Conservation (phyloP, 1,140 invertebrate species). For the Halotydeus destructor region DNA sequence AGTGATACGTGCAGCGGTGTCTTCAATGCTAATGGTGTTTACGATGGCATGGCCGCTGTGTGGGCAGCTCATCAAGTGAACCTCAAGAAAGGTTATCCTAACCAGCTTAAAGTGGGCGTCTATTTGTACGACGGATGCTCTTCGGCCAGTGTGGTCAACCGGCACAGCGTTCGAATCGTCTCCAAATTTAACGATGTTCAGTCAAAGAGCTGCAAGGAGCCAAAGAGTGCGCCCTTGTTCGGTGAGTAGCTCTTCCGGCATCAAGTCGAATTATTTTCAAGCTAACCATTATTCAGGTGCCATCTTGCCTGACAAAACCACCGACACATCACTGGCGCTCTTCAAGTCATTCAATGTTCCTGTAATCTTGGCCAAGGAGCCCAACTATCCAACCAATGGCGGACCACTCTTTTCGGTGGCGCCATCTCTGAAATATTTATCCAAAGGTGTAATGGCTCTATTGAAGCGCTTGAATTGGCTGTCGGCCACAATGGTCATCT, state of each 20-base stretch:
- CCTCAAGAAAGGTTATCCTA: not conserved
- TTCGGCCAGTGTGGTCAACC: conserved; percentile 8
- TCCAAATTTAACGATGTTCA: conserved; percentile 12
- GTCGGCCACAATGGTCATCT: conserved; percentile 1
- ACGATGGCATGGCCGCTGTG: conserved; percentile 2
- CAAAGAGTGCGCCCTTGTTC: conserved; percentile 14
- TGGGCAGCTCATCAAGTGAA: conserved; percentile 6
- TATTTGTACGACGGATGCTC: conserved; percentile 17
- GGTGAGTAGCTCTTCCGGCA: conserved; percentile 13
- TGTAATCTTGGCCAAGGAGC: not conserved
- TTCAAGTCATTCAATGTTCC: conserved; percentile 1
- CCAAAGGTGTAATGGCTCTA: conserved; percentile 1
- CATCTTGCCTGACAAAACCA: not conserved
- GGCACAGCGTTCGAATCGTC: conserved; percentile 13
- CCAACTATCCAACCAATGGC: not conserved
- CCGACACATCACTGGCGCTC: not conserved
- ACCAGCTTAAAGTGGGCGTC: conserved; percentile 6
- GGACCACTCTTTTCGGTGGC: conserved; percentile 1
- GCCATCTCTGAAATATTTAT: conserved; percentile 4
- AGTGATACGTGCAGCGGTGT: conserved; percentile 1
- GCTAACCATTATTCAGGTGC: not conserved
- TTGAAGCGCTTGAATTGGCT: conserved; percentile 1
- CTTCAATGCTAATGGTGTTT: not conserved
- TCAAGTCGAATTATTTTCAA: too few relatives aligned
- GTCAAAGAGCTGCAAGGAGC: conserved; percentile 9